Conservation (phyloP, 2,797 vertebrate species). For the Sciurus carolinensis region DNA sequence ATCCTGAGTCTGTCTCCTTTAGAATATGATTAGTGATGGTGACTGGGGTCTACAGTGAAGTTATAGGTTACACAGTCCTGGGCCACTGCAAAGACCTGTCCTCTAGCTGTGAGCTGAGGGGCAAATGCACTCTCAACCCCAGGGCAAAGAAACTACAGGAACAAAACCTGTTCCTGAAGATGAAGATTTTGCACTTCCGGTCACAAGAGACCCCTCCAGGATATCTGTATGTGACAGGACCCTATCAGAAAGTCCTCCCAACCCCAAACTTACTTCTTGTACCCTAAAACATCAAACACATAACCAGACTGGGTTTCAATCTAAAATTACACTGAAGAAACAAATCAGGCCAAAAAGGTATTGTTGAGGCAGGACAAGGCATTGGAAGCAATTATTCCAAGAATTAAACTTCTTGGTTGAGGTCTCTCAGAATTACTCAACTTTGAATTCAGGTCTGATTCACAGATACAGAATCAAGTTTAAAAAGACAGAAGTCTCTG, state of each 20-base stretch:
- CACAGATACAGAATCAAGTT: constrained; percentile 25
- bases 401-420: neutral
- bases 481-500: constrained; percentile 24
- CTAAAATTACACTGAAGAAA: neutral
- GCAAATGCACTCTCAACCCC: neutral
- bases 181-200: neutral
- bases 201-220: neutral
- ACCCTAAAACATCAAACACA: neutral
- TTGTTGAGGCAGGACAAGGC: neutral
- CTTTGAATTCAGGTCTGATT: constrained; percentile 49
- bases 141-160: neutral
- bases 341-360: neutral
- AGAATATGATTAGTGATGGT: neutral
- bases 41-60: neutral
- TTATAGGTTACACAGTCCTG: neutral
- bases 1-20: neutral
- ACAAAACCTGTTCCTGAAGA: constrained; percentile 22
- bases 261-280: neutral
- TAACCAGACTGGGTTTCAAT: neutral
- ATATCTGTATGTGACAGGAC: neutral
- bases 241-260: neutral
- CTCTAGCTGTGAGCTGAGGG: neutral
- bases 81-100: neutral
- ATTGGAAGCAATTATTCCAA: neutral
- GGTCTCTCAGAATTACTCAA: neutral